Evolutionary conservation across 2,113 vertebrate genomes (phyloP), one percentile per base, ranked within the genome.

Genomic region (Axis porcinus): DNA sequence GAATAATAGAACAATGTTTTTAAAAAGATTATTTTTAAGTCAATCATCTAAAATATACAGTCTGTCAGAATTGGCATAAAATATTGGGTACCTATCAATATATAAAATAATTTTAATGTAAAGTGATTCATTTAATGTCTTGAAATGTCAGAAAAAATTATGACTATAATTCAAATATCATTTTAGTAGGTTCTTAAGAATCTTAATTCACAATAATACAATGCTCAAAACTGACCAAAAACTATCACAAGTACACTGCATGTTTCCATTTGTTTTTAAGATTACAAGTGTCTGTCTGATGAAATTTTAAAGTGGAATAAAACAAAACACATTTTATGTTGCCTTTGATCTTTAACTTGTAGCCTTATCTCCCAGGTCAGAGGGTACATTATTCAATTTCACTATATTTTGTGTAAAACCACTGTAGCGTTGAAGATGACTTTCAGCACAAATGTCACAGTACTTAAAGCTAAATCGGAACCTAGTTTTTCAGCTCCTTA

Each of bases 381-480:
- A 99, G 99, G 98, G 97, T 97, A 98, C 98, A 98, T 99, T 99
- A 99, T 99, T 99, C 99, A 99, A 99, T 99, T 99, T 99, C 99
- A 98, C 98, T 98, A 97, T 99, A 99, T 99, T 99, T 98, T 99
- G 98, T 99, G 99, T 99, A 98, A 99, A 99, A 99, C 95, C 98
- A 98, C 97, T 98, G 98, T 99, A 98, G 99, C 99, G 98, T 99
- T 99, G 98, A 99, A 98, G 98, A 99, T 99, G 99, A 99, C 98
- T 99, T 99, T 99, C 99, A 98, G 98, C 98, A 99, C 99, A 99
- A 99, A 99, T 99, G 99, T 99, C 99, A 99, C 97, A 98, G 99
- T 99, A 99, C 99, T 99, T 99, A 99, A 98, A 99, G 99, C 98
- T 99, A 99, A 99, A 99, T 98, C 93, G 96, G 98, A 99, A 98